Conservation (phyloP, 2,888 invertebrate genomes). For the Orchesella flavescens region DNA sequence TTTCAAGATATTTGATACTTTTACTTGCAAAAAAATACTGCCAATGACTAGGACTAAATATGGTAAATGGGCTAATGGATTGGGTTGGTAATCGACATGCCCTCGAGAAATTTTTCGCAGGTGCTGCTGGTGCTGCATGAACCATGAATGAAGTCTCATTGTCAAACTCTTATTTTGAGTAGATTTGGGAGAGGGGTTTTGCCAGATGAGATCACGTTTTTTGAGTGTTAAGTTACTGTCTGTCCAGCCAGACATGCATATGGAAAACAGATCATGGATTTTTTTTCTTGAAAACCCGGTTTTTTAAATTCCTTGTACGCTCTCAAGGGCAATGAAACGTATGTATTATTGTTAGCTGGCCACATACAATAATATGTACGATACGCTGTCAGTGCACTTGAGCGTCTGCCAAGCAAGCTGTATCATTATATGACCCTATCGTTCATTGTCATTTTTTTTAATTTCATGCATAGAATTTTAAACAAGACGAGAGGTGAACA, state of each 20-base stretch:
- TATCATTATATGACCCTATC: not conserved
- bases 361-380: too few relatives aligned
- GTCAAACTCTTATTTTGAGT: not conserved
- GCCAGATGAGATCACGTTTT: conserved; percentile 11
- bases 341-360: not conserved
- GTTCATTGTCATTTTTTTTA: conserved; percentile 43
- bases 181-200: not conserved
- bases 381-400: conserved; percentile 20
- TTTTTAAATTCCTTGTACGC: conserved; percentile 6
- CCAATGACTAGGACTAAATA: conserved; percentile 35
- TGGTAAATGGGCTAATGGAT: conserved; percentile 58
- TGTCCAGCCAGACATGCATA: conserved; percentile 48
- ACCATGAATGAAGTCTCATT: conserved; percentile 5
- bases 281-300: conserved; percentile 52
- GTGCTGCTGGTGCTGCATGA: conserved; percentile 30
- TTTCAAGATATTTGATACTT: conserved; percentile 41
- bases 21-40: conserved; percentile 28
- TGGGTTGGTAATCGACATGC: conserved; percentile 47
- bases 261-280: conserved; percentile 40
- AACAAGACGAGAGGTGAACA: conserved; percentile 2
- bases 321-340: conserved; percentile 55
- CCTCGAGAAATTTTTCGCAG: conserved; percentile 43
- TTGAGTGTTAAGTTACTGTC: conserved; percentile 24
- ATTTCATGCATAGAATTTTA: conserved; percentile 33
- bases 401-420: conserved; percentile 38